Percentiles rank a stretch among this genome's conserved stretches.
phyloP scores from a whole-genome alignment of 2,797 vertebrate genomes.

The Lophius americanus region DNA sequence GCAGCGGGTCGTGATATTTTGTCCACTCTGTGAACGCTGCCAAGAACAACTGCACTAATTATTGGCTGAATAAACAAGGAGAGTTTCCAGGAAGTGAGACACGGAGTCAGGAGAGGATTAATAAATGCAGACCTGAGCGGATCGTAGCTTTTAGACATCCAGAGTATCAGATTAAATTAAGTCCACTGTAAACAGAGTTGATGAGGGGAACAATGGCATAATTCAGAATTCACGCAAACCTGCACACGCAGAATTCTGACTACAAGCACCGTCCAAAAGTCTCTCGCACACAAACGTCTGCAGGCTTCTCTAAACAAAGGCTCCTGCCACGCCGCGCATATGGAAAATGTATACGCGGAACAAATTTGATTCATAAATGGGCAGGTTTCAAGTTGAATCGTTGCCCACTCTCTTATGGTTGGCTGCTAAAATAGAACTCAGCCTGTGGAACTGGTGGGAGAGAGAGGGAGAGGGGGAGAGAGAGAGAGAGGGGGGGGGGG shows the following conservation, averaged over 20 bases:
- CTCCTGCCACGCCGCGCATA: slow-evolving; percentile 52
- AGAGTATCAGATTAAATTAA: slow-evolving; percentile 42
- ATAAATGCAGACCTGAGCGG: slow-evolving; percentile 49
- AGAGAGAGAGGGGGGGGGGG: neutral
- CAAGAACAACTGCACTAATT: slow-evolving; percentile 13
- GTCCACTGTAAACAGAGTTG: slow-evolving; percentile 61
- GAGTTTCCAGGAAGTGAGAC: slow-evolving; percentile 40
- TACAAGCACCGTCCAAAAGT: slow-evolving; percentile 3
- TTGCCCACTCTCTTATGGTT: slow-evolving; percentile 64
- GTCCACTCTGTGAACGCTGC: slow-evolving; percentile 28
- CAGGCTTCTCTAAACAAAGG: slow-evolving; percentile 69
- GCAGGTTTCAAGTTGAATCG: slow-evolving; percentile 80
- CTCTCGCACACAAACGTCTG: slow-evolving; percentile 1
- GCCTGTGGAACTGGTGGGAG: slow-evolving; percentile 59
- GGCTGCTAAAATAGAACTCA: slow-evolving; percentile 76
- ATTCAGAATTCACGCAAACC: slow-evolving; percentile 44
- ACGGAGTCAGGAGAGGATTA: slow-evolving; percentile 47
- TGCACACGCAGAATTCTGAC: slow-evolving; percentile 8
- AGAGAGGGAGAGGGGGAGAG: slow-evolving; percentile 1
- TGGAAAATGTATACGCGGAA: slow-evolving; percentile 79
- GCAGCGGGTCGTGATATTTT: slow-evolving; percentile 28
- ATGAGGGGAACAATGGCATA: slow-evolving; percentile 68
- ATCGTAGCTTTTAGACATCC: slow-evolving; percentile 27
- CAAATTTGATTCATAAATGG: slow-evolving; percentile 83
- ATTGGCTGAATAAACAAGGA: slow-evolving; percentile 35